Evolutionary conservation across 2,888 invertebrate species (phyloP), one percentile per base, ranked within the genome.

Genomic region (Zaprionus obscuricornis): DNA sequence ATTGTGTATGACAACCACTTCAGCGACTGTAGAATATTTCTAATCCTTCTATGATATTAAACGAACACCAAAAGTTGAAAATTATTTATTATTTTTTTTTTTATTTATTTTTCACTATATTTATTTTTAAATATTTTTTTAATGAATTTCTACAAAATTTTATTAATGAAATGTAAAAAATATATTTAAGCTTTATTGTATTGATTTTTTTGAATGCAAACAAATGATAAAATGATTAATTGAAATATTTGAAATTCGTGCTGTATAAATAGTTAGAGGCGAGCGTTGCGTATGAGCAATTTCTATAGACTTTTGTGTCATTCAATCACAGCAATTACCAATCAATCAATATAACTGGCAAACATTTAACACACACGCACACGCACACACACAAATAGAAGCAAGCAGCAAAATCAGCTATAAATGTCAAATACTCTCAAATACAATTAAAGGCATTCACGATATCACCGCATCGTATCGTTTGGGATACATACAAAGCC

Each of bases 391-490:
- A 46, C 39, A 29, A 58, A 59, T 26, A 37, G 37, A 26, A n/a
- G n/a, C 51, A 39, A 24, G 46, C 26, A 50, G n/a, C 6, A 39
- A 31, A 43, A 58, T 39, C 66, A 46, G 52, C 60, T 66, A 78
- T 78, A 74, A 85, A 82, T 66, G 81, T 82, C 81, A 73, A 74
- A 54, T 59, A 56, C 60, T 42, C 52, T 63, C 68, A 68, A 78
- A 85, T 83, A 83, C 68, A 82, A 82, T 85, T 82, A 82, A 82
- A 69, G 71, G 62, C 43, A 60, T 66, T 63, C 27, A 55, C 43
- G 26, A 51, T 57, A 49, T 49, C 31, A 31, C 16, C 49, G 64
- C 62, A 58, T 36, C 45, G 33, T n/a, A n/a, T n/a, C n/a, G n/a
- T n/a, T n/a, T n/a, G n/a, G n/a, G n/a, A 26, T 62, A 49, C 37